Conservation (phyloP, 2,888 invertebrate species). For the Brenthis daphne region DNA sequence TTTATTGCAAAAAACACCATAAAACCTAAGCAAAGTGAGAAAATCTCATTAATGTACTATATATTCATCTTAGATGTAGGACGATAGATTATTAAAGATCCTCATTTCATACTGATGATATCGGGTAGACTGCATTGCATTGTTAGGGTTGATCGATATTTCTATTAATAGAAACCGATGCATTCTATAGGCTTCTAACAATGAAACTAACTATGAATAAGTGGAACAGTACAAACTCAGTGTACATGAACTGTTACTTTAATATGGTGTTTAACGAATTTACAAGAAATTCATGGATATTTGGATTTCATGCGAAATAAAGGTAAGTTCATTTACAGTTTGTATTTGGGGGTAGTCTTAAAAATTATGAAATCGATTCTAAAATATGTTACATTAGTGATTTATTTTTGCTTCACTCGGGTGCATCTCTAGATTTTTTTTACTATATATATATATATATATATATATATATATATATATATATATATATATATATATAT, state of each 20-base stretch:
- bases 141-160: slow-evolving; percentile 45
- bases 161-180: slow-evolving; percentile 53
- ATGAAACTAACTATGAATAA: slow-evolving; percentile 49
- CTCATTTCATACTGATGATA: slow-evolving; percentile 28
- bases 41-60: too few species aligned
- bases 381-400: too few species aligned
- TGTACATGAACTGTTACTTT: slow-evolving; percentile 17
- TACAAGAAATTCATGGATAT: slow-evolving; percentile 21
- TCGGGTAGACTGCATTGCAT: slow-evolving; percentile 34
- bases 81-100: slow-evolving; percentile 15
- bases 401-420: too few species aligned
- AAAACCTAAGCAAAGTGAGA: too few species aligned
- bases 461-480: too few species aligned
- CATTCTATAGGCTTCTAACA: slow-evolving; percentile 58
- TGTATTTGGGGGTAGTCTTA: too few species aligned
- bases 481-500: too few species aligned
- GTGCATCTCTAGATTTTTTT: too few species aligned
- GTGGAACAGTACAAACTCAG: slow-evolving; percentile 36
- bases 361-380: too few species aligned
- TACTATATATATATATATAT: too few species aligned
- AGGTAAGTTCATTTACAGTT: too few species aligned
- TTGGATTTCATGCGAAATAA: not conserved
- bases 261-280: slow-evolving; percentile 16
- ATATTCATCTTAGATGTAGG: not conserved
- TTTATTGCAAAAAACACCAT: too few species aligned